Conservation (phyloP, 2,113 vertebrate genomes). For the Cnemophilus loriae region DNA sequence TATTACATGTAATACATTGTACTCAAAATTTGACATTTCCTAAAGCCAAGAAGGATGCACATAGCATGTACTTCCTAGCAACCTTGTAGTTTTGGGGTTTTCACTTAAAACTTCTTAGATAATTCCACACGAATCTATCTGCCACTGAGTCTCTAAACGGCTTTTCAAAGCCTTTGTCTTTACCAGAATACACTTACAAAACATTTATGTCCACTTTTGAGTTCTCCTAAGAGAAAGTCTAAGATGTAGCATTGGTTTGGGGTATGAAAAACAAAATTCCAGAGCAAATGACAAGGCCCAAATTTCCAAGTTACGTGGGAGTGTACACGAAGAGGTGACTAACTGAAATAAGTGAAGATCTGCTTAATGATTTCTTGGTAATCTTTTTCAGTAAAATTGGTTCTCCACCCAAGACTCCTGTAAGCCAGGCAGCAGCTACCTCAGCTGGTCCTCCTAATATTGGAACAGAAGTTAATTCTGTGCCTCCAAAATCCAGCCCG, state of each 20-base stretch:
- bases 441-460: conserved; percentile 77
- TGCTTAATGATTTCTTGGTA: conserved; percentile 22
- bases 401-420: conserved; percentile 86
- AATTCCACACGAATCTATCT: neutral
- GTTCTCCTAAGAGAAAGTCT: neutral
- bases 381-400: conserved; percentile 75
- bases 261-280: neutral
- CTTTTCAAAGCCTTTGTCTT: neutral
- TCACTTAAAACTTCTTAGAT: neutral
- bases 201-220: neutral
- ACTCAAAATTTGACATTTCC: neutral
- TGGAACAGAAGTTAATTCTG: conserved; percentile 75
- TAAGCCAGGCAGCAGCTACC: conserved; percentile 80
- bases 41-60: neutral
- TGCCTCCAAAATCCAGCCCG: conserved; percentile 79
- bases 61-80: accelerated
- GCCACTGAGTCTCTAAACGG: neutral
- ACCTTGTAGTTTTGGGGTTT: neutral
- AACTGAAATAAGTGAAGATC: neutral
- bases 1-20: neutral
- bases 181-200: neutral
- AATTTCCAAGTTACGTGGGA: neutral
- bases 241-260: neutral
- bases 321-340: accelerated
- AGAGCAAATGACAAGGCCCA: neutral